A percentile compares a stretch with the other conserved stretches of the same genome.
Conservation (phyloP, 2,888 invertebrate genomes). For the Polietes domitor region DNA sequence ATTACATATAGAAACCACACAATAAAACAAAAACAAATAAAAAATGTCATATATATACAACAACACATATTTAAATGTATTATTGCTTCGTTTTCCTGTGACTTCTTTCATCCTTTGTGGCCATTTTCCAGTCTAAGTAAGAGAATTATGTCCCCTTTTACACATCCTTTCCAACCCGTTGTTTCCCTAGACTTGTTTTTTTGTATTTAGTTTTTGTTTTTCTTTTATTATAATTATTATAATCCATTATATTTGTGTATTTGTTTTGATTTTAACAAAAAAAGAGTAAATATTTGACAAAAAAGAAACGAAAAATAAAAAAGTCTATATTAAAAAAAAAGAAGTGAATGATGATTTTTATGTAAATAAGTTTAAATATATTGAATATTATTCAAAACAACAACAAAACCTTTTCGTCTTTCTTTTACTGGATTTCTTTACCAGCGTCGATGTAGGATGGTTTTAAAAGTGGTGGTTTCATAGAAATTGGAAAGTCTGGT, state of each 20-base stretch:
- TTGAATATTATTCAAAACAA: conserved; percentile 65
- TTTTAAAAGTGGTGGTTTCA: no score
- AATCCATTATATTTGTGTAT: neutral
- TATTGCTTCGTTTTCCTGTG: neutral
- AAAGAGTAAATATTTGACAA: conserved; percentile 3
- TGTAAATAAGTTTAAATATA: conserved; percentile 63
- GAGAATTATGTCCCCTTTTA: neutral
- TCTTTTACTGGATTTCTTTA: neutral
- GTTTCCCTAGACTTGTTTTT: neutral
- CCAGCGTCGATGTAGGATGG: no score
- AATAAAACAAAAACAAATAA: neutral
- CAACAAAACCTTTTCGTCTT: conserved; percentile 60
- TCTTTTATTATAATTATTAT: neutral
- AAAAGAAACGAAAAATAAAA: neutral
- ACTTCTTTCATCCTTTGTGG: neutral
- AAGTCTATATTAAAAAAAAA: neutral
- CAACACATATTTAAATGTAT: neutral
- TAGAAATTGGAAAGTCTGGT: no score
- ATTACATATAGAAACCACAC: neutral
- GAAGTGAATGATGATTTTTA: conserved; percentile 42
- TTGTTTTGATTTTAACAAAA: neutral
- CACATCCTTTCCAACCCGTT: neutral
- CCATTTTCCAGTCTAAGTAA: neutral
- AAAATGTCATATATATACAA: neutral
- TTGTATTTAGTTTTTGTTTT: neutral